Evolutionary conservation across 2,797 vertebrate genomes (phyloP), one percentile per base, ranked within the genome.

Genomic region (Enteromius anoplus): DNA sequence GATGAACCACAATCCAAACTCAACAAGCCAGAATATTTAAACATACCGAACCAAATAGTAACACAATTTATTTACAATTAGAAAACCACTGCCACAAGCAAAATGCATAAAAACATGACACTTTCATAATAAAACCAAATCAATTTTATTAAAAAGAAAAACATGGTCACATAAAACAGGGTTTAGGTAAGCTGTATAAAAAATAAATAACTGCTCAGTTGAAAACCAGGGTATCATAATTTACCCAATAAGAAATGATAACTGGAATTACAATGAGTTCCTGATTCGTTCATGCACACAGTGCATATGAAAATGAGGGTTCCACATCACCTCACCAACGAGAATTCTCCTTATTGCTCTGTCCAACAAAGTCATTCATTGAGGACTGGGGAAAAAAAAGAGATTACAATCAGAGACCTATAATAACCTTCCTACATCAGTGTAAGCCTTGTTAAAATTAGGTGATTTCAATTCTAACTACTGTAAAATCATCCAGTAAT

Each of bases 311-410:
- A 81, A 4, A 32, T 5, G 23, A 7, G 66, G 21, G 21, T 70
- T 34, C 66, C 49, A 5, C 4, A 51, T 79, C 34, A 14, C 69
- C 64, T 86, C 73, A 83, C 92, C 88, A 89, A 58, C 49, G 85
- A 9, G 11, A 40, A 60, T 94, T 94, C 79, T 94, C 92, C 85
- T 94, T 91, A 89, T 92, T 90, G 69, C n/a, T 26, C 42, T 78
- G 88, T 65, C 76, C 75, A 80, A 94, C 37, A 89, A 92, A 96
- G 55, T 93, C 90, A 7, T 93, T 92, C 90, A 95, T 93, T 62
- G 92, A 93, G 21, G 92, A 92, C 95, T 96, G 90, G 15, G 51
- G 86, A n/a, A 68, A 73, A 4, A 84, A 26, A 73, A 45, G 8
- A 1, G 12, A 81, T 15, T 8, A 37, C 2, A 45, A 65, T 84